These are phyloP conservation scores for Sminthurinus signatus DNA, from an alignment of 1,140 invertebrate species.

Conservation along the genomic window DNA sequence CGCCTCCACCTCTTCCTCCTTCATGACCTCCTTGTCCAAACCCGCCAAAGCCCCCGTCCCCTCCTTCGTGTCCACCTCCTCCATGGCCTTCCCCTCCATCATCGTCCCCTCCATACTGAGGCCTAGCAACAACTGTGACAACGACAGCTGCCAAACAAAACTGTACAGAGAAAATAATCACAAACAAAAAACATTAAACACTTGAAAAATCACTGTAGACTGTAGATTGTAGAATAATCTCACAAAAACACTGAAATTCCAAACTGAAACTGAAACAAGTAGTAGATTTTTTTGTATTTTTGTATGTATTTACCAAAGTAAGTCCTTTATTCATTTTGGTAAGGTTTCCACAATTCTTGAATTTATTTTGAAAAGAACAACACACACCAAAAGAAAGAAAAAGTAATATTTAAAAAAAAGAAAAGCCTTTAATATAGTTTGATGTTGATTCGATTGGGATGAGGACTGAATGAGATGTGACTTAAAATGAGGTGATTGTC, in stretches of 20 bases:
- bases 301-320: conserved; percentile 20
- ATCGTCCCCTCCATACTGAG: conserved; percentile 28
- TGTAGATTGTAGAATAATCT: background rate
- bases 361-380: no score
- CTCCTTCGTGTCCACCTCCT: conserved; percentile 14
- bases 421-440: no score
- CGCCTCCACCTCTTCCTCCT: conserved; percentile 22
- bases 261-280: no score
- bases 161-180: conserved; percentile 6
- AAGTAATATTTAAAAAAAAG: no score
- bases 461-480: conserved; percentile 2
- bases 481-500: background rate
- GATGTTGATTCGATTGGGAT: background rate
- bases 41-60: conserved; percentile 16
- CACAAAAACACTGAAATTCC: no score
- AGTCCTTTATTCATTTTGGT: conserved; percentile 33
- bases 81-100: conserved; percentile 16
- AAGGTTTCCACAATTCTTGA: no score
- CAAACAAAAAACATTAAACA: no score
- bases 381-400: no score
- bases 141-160: conserved; percentile 25
- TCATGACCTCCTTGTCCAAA: conserved; percentile 14
- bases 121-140: conserved; percentile 15
- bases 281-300: no score
- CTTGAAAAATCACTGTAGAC: no score